Evolutionary conservation across 1,140 invertebrate species (phyloP), one percentile per base, ranked within the genome.

Genomic region (Drosophila nigromelanica): DNA sequence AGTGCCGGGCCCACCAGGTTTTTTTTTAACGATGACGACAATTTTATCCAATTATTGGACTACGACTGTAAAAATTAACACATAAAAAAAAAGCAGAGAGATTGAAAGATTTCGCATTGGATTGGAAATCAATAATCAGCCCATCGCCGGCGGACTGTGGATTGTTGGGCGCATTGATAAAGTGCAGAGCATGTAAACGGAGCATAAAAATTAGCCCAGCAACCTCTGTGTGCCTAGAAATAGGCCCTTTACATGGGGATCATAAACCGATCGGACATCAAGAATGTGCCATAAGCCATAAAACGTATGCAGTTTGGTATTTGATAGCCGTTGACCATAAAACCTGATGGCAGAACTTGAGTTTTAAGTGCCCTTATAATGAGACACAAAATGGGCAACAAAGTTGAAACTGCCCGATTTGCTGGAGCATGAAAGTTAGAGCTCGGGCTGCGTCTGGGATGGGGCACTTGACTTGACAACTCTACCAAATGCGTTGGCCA

Each of bases 341-440:
- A 76, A 72, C 14, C 3, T 39, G 61, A 72, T 70, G 52, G 67
- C 42, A 70, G 35, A 68, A 59, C 48, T 43, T 60, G 45, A 40
- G 33, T 48, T 56, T 76, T 76, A 54, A 76, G 63, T 76, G 74
- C 70, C 74, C 74, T 76, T 69, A 68, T 76, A 73, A 76, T 76
- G 63, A 76, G 70, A 59, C 70, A 59, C 70, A 68, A 76, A 76
- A 67, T 63, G 74, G 70, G 71, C 74, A 76, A 76, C 74, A 76
- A 73, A 76, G 74, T 76, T 76, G 55, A 15, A 48, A 39, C 45
- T 37, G 52, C 39, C 8, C 14, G 8, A 24, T 4, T n/a, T 39
- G 54, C 10, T n/a, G n/a, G 4, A 39, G 11, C 37, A 1, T 40
- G 39, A 15, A 4, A 60, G 42, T 47, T 35, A 11, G 48, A 14